These are phyloP conservation scores for Cenopis cana DNA, from an alignment of 2,888 invertebrate species.

Conservation along the genomic window DNA sequence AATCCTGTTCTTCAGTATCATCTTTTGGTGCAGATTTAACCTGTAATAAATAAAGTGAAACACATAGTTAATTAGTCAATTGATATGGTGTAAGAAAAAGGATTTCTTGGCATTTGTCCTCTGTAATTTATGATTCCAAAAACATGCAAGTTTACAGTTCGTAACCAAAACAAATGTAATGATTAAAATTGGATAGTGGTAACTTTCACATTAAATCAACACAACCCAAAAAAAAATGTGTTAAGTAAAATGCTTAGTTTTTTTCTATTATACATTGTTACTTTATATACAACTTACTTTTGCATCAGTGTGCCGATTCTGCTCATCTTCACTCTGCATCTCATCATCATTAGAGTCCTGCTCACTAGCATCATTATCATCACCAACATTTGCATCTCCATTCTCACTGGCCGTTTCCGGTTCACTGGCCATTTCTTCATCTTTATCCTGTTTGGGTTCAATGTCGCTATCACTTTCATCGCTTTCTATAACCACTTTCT, in stretches of 20 bases:
- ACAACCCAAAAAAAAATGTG: too few relatives aligned
- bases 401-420: constrained; percentile 4
- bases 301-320: constrained; percentile 9
- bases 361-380: neutral
- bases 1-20: constrained; percentile 58
- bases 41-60: constrained; percentile 53
- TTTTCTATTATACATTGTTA: too few relatives aligned
- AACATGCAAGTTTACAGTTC: too few relatives aligned
- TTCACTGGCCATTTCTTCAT: constrained; percentile 23
- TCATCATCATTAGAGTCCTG: constrained; percentile 12
- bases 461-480: constrained; percentile 58
- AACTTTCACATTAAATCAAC: too few relatives aligned
- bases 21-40: constrained; percentile 50
- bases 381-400: neutral
- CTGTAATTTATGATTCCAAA: too few relatives aligned
- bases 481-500: constrained; percentile 57
- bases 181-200: too few relatives aligned
- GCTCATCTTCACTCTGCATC: constrained; percentile 16
- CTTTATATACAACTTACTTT: too few relatives aligned
- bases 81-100: too few relatives aligned
- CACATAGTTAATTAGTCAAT: too few relatives aligned
- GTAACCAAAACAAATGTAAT: too few relatives aligned
- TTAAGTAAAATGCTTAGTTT: too few relatives aligned
- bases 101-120: too few relatives aligned
- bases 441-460: constrained; percentile 42